phyloP scores from a whole-genome alignment of 2,888 invertebrate species.

The Agriopis marginaria region DNA sequence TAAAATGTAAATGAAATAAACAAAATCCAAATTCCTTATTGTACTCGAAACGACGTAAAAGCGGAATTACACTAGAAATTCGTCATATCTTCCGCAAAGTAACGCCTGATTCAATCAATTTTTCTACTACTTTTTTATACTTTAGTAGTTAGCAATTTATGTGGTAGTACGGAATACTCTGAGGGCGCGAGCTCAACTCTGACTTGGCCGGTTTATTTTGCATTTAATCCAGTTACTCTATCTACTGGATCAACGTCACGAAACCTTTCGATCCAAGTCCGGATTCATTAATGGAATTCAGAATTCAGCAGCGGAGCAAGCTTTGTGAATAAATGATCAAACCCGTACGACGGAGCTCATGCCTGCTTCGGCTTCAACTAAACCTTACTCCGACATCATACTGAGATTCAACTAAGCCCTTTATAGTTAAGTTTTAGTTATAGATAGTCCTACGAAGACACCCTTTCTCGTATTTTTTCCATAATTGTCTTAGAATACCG shows the following conservation, averaged over 20 bases:
- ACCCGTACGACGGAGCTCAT: conserved; percentile 17
- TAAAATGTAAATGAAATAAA: no score
- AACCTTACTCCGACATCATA: conserved; percentile 12
- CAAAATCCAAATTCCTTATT: no score
- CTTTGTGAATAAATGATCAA: conserved; percentile 41
- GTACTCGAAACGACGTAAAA: no score
- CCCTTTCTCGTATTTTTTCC: not conserved
- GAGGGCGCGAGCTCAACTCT: no score
- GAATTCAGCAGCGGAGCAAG: conserved; percentile 40
- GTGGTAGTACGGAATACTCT: no score
- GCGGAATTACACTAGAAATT: no score
- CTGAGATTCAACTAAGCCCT: conserved; percentile 7
- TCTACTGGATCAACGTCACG: conserved; percentile 13
- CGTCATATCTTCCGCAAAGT: no score
- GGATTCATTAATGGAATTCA: conserved; percentile 45
- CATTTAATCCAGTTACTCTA: not conserved
- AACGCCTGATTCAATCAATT: no score
- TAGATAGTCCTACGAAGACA: not conserved
- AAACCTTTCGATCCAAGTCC: conserved; percentile 21
- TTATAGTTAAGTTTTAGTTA: not conserved
- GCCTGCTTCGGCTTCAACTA: conserved; percentile 5
- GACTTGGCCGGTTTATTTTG: no score
- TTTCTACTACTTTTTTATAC: no score
- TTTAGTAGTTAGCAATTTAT: no score
- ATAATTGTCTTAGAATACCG: no score